A percentile compares a stretch with the other conserved stretches of the same genome.
Evolutionary conservation across 2,888 invertebrate species (phyloP).

Genomic region (Lydus trimaculatus): DNA sequence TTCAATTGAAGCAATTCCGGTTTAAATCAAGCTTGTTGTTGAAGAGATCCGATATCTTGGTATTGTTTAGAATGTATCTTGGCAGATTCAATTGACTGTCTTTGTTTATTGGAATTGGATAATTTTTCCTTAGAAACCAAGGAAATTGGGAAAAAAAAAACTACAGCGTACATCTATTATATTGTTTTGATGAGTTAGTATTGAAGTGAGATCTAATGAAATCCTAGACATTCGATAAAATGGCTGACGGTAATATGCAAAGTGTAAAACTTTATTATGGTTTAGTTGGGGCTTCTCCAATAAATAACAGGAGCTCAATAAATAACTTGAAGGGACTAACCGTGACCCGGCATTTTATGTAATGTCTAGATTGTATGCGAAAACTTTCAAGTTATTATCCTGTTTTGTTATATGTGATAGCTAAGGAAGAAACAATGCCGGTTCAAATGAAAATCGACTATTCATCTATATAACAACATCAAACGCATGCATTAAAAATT

Average conservation of each 20-base stretch:
- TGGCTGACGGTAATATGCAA: background rate
- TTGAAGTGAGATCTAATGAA: background rate
- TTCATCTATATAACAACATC: background rate
- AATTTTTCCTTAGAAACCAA: background rate
- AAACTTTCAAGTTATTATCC: background rate
- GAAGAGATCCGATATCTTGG: background rate
- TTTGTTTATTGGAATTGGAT: background rate
- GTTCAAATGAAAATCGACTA: background rate
- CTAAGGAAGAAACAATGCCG: background rate
- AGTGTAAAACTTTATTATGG: background rate
- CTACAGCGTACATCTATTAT: no score
- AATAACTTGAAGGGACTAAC: background rate
- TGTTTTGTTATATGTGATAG: background rate
- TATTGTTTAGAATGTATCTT: background rate
- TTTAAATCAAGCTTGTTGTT: background rate
- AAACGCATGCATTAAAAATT: conserved; percentile 1
- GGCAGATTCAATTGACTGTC: background rate
- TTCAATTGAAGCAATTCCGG: conserved; percentile 7
- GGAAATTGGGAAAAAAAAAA: no score
- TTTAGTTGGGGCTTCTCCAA: background rate
- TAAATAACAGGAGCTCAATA: background rate
- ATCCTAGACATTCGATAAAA: background rate
- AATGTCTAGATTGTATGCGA: background rate
- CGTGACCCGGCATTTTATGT: background rate
- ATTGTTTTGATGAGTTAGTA: no score